Percentiles rank a stretch among this genome's conserved stretches.
Conservation (phyloP, 2,888 invertebrate genomes). For the Lasioglossum zephyrum region DNA sequence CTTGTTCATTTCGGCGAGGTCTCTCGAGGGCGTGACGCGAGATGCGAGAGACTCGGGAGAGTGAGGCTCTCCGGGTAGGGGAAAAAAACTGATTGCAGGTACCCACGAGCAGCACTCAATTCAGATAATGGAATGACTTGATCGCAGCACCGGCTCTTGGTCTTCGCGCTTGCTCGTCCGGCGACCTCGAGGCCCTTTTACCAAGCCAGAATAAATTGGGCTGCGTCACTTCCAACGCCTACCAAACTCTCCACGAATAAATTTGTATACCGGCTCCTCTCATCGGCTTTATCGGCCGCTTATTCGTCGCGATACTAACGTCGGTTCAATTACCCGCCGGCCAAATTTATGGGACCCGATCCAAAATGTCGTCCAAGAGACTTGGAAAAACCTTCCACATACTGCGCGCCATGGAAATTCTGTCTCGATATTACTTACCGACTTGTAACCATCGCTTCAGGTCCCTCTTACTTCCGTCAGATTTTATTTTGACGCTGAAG, state of each 20-base stretch:
- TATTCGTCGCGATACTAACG: conserved; percentile 22
- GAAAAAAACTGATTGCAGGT: conserved; percentile 74
- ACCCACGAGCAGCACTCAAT: conserved; percentile 81
- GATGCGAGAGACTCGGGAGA: conserved; percentile 45
- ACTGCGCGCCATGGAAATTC: not conserved
- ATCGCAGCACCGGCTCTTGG: conserved; percentile 73
- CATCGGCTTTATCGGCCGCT: conserved; percentile 24
- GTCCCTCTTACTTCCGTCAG: not conserved
- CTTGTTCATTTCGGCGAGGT: conserved; percentile 65
- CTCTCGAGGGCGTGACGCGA: conserved; percentile 72
- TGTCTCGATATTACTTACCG: not conserved
- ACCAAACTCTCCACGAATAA: conserved; percentile 56
- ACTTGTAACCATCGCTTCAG: not conserved
- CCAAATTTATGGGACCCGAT: conserved; percentile 2
- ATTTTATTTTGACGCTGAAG: not conserved
- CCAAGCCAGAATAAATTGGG: conserved; percentile 71
- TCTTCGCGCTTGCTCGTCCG: conserved; percentile 57
- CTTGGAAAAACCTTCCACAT: not conserved
- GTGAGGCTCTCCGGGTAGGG: conserved; percentile 16
- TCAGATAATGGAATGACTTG: conserved; percentile 83
- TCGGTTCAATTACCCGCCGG: conserved; percentile 18
- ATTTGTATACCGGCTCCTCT: conserved; percentile 40
- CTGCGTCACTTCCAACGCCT: conserved; percentile 68
- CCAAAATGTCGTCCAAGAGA: not conserved
- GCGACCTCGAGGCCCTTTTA: conserved; percentile 59